Evolutionary conservation across 2,113 vertebrate genomes (phyloP), one percentile per base, ranked within the genome.

Genomic region (Takifugu flavidus): DNA sequence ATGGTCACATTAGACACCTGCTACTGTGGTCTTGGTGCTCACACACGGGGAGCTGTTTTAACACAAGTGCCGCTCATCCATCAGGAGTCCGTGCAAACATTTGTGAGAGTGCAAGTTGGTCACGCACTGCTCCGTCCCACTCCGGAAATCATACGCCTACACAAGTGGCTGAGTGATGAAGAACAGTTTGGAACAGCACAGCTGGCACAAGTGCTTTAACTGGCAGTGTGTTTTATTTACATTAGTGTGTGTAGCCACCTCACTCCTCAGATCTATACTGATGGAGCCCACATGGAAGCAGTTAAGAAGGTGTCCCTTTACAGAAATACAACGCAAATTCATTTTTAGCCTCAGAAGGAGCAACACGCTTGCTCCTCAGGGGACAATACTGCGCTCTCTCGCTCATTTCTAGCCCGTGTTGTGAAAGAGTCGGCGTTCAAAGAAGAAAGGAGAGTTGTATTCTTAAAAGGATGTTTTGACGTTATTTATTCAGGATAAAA

Each of bases 1-100:
- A 89, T 78, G 80, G 85, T 82, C 82, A 79, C 89, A 91, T 89
- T 91, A 91, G 83, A 86, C 89, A 91, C 88, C 90, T 91, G 89
- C 88, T 88, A 84, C 88, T 87, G 80, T 67, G 77, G 72, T 79
- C 65, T 68, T 75, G 62, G 61, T 67, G 69, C 78, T 61, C 70
- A 66, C 72, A 61, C 70, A 82, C 77, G 79, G 75, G 78, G 57
- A 68, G 59, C 74, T 62, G 82, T 87, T 61, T 83, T 70, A 75
- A 84, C 77, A 87, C 83, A 84, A 88, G 83, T 66, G 81, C 51
- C 29, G 64, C 85, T 83, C 82, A 78, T 84, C 84, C 74, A 69
- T 89, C 83, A 81, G 65, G 65, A 84, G 77, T 74, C 75, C 84
- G n/a, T 78, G 82, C 82, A 83, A 86, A 86, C 85, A 88, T 82